Conservation (phyloP, 2,113 vertebrate genomes). For the Pelvicachromis taeniatus region DNA sequence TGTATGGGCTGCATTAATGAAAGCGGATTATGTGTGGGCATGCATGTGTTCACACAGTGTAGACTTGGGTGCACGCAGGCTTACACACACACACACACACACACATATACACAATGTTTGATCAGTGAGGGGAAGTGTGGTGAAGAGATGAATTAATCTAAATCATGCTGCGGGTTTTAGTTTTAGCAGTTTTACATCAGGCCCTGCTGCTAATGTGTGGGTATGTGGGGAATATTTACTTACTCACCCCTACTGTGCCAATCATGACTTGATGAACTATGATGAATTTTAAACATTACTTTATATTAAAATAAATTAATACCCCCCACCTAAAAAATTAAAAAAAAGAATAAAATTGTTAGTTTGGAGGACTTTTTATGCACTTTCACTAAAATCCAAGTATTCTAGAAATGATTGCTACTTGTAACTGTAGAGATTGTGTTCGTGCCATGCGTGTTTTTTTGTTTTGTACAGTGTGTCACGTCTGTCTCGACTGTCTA, state of each 20-base stretch:
- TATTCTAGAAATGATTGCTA: neutral
- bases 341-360: neutral
- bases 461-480: neutral
- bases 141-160: constrained; percentile 48
- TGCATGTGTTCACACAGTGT: constrained; percentile 13
- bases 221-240: constrained; percentile 19
- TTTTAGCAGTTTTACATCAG: constrained; percentile 30
- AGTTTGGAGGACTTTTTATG: neutral
- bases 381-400: neutral
- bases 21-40: constrained; percentile 40
- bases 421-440: neutral
- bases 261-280: constrained; percentile 42
- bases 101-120: constrained; percentile 17
- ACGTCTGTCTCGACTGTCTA: neutral
- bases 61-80: neutral
- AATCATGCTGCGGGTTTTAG: constrained; percentile 49
- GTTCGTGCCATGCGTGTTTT: neutral
- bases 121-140: constrained; percentile 44
- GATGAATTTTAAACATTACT: constrained; percentile 29
- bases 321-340: neutral
- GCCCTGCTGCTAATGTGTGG: constrained; percentile 34
- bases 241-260: constrained; percentile 33
- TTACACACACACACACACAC: neutral
- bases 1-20: constrained; percentile 32
- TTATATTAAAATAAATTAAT: constrained; percentile 25